Evolutionary conservation across 2,113 vertebrate genomes (phyloP).

Genomic region (Lichenostomus cassidix): DNA sequence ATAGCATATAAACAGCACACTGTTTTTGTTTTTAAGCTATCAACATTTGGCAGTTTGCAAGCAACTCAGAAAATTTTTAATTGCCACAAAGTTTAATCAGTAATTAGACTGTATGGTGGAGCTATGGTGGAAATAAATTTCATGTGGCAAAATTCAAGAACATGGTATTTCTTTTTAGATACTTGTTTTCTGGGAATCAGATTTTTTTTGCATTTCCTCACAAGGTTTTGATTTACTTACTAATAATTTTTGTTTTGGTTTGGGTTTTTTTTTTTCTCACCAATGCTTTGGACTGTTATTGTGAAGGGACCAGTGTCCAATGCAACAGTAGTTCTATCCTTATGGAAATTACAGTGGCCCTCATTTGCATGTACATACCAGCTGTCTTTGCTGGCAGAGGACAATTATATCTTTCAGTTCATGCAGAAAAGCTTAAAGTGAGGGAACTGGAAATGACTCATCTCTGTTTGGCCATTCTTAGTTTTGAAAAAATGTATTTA

Average conservation of each 20-base stretch:
- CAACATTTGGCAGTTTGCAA: neutral
- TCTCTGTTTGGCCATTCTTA: neutral
- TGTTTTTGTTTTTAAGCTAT: neutral
- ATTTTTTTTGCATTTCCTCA: neutral
- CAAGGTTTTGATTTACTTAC: neutral
- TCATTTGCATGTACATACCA: conserved; percentile 40
- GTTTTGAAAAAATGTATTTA: neutral
- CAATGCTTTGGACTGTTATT: neutral
- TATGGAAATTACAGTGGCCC: conserved; percentile 25
- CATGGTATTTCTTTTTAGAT: neutral
- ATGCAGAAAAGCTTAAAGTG: conserved; percentile 2
- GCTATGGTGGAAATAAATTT: neutral
- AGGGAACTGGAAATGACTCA: neutral
- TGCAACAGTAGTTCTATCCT: neutral
- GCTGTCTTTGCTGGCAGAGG: conserved; percentile 41
- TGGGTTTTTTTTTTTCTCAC: neutral
- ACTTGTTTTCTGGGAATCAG: neutral
- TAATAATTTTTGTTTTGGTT: neutral
- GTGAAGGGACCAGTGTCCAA: neutral
- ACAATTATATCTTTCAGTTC: conserved; percentile 47
- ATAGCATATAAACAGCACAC: neutral
- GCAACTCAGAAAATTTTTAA: neutral
- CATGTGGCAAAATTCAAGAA: neutral
- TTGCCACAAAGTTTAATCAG: neutral
- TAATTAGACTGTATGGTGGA: neutral